Percentiles rank a stretch among this genome's conserved stretches.
Evolutionary conservation across 1,140 invertebrate species (phyloP).

Genomic region (Drosophila micromelanica): DNA sequence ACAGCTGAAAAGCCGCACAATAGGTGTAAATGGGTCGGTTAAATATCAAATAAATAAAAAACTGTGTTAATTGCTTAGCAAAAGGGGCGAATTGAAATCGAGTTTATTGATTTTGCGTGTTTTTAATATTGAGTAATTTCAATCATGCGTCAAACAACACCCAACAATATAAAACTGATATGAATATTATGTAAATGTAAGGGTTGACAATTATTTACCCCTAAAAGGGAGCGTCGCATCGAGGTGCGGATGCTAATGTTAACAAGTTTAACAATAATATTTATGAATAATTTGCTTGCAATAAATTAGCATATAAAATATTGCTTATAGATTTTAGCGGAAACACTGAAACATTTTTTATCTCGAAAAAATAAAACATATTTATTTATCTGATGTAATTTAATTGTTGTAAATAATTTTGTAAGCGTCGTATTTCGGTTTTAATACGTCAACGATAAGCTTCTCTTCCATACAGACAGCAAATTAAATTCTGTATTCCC

Average conservation of each 20-base stretch:
- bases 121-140: slow-evolving; percentile 64
- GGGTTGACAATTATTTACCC: background rate
- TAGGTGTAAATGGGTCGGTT: slow-evolving; percentile 55
- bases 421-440: no score
- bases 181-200: slow-evolving; percentile 53
- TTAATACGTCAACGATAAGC: no score
- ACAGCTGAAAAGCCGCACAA: slow-evolving; percentile 16
- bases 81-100: slow-evolving; percentile 12
- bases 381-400: no score
- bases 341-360: no score
- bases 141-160: slow-evolving; percentile 59
- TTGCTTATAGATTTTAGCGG: background rate
- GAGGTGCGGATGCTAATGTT: slow-evolving; percentile 6
- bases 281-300: background rate
- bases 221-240: slow-evolving; percentile 4
- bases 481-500: no score
- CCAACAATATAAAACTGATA: slow-evolving; percentile 7
- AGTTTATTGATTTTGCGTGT: slow-evolving; percentile 50
- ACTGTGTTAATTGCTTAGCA: slow-evolving; percentile 59
- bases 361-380: no score
- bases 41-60: slow-evolving; percentile 62
- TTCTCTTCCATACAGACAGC: no score
- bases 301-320: background rate
- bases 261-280: background rate
- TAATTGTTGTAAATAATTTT: no score